Percentiles rank a stretch among this genome's conserved stretches.
Evolutionary conservation across 2,888 invertebrate genomes (phyloP).

Genomic region (Tachystola acroxantha): DNA sequence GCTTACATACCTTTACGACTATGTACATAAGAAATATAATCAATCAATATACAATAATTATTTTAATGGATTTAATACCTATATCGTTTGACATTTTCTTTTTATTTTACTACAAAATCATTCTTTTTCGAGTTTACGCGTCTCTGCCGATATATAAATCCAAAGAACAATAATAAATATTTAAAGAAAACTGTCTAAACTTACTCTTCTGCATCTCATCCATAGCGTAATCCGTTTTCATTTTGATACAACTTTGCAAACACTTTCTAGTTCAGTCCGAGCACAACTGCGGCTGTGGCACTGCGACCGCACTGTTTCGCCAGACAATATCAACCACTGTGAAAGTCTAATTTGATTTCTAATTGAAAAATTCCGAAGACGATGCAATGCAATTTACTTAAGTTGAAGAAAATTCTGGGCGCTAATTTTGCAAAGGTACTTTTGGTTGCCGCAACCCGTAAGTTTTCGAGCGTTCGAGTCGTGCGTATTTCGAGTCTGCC

Average conservation of each 20-base stretch:
- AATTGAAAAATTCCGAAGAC: conserved; percentile 58
- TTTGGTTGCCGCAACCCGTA: not conserved
- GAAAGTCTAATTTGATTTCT: conserved; percentile 50
- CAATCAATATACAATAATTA: no score
- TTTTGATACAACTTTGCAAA: conserved; percentile 38
- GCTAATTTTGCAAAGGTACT: not conserved
- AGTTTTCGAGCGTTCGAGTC: conserved; percentile 11
- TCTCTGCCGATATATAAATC: no score
- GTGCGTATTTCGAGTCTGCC: conserved; percentile 23
- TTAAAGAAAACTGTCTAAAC: conserved; percentile 21
- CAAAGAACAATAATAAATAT: no score
- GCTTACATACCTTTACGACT: no score
- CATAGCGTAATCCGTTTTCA: conserved; percentile 77
- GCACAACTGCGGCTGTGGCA: conserved; percentile 34
- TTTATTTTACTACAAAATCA: no score
- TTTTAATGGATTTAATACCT: no score
- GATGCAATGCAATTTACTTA: conserved; percentile 5
- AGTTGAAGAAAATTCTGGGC: not conserved
- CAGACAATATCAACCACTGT: conserved; percentile 39
- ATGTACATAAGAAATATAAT: no score
- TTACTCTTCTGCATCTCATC: conserved; percentile 75
- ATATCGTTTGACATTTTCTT: no score
- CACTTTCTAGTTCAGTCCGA: conserved; percentile 52
- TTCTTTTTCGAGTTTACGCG: no score
- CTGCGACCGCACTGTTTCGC: conserved; percentile 52